A percentile compares a stretch with the other conserved stretches of the same genome.
Evolutionary conservation across 2,888 invertebrate genomes (phyloP).

Genomic region (Anthrax anthrax): DNA sequence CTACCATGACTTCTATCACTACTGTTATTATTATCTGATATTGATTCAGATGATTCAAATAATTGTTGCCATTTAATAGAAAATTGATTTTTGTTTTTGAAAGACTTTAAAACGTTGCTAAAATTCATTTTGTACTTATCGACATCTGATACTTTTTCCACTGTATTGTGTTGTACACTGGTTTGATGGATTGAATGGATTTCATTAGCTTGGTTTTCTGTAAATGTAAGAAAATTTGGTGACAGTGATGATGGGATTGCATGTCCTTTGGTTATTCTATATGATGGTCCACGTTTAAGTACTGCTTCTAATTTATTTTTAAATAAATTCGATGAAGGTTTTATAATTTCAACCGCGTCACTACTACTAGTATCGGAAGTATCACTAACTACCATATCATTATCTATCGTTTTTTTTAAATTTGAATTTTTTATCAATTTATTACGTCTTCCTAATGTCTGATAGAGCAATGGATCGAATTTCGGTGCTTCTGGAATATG

Average conservation of each 20-base stretch:
- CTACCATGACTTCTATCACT: too few relatives aligned
- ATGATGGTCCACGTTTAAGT: constrained; percentile 25
- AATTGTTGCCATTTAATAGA: neutral
- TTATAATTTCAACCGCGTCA: neutral
- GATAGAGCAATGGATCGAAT: constrained; percentile 28
- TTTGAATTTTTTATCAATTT: constrained; percentile 20
- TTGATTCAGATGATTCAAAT: neutral
- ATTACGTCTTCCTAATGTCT: constrained; percentile 20
- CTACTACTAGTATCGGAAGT: constrained; percentile 8
- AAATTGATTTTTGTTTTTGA: neutral
- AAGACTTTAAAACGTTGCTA: neutral
- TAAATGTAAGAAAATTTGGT: neutral
- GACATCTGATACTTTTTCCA: neutral
- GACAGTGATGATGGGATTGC: neutral
- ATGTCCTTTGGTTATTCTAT: constrained; percentile 13
- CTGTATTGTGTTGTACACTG: neutral
- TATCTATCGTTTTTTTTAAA: constrained; percentile 16
- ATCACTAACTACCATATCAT: too few relatives aligned
- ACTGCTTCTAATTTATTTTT: constrained; percentile 27
- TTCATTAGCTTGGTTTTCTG: neutral
- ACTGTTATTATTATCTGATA: neutral
- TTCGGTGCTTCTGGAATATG: constrained; percentile 28
- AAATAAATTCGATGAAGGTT: constrained; percentile 17
- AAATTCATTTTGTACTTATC: neutral
- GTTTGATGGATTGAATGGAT: neutral